Evolutionary conservation across 2,797 vertebrate species (phyloP).

Genomic region (Varecia variegata): DNA sequence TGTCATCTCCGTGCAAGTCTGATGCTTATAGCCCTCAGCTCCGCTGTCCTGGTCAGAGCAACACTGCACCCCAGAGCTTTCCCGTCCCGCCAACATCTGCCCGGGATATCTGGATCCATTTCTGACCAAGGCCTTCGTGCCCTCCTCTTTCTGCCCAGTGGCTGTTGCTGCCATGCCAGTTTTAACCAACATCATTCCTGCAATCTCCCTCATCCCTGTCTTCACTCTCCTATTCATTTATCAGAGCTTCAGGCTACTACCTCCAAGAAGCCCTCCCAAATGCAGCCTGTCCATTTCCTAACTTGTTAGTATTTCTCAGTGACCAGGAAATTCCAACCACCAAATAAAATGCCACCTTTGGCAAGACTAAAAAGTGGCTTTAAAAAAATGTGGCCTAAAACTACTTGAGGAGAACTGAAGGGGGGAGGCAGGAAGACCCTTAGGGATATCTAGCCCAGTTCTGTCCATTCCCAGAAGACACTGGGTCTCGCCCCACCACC

Average conservation of each 20-base stretch:
- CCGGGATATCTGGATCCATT: background rate
- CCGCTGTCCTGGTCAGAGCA: rapidly evolving
- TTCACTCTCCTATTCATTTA: background rate
- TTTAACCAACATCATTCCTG: background rate
- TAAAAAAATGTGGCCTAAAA: background rate
- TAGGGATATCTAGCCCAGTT: too few relatives aligned
- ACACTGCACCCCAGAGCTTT: background rate
- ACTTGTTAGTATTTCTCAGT: background rate
- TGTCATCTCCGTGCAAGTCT: background rate
- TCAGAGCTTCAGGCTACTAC: background rate
- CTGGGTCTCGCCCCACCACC: background rate
- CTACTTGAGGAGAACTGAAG: background rate
- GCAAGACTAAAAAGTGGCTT: background rate
- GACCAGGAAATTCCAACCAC: background rate
- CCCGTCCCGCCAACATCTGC: background rate
- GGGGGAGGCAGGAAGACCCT: background rate
- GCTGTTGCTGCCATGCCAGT: background rate
- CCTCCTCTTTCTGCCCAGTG: background rate
- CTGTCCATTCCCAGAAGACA: background rate
- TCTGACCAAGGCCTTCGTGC: background rate
- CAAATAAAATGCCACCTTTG: background rate
- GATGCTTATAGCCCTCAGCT: background rate
- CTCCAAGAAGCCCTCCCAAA: background rate
- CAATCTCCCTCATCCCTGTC: background rate
- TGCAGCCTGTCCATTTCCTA: background rate